Conservation (phyloP, 1,140 invertebrate species). For the Cepaea nemoralis region DNA sequence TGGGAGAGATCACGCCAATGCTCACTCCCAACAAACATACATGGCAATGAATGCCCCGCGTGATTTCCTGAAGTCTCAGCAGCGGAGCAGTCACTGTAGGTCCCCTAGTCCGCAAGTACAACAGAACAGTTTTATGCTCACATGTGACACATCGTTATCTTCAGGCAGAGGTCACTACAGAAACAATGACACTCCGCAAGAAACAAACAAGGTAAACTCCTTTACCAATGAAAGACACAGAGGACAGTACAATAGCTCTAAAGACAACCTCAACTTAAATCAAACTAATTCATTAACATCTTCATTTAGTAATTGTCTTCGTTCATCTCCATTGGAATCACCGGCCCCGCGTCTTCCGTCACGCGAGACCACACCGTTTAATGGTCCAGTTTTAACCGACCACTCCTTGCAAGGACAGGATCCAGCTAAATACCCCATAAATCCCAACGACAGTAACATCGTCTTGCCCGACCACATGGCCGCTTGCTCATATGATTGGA, state of each 20-base stretch:
- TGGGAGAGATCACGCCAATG: background rate
- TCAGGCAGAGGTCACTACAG: background rate
- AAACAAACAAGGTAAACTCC: background rate
- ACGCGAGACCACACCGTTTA: background rate
- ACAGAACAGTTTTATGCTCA: background rate
- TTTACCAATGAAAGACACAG: background rate
- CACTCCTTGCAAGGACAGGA: background rate
- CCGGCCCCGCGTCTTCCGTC: conserved; percentile 19
- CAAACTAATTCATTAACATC: background rate
- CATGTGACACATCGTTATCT: background rate
- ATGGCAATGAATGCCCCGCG: conserved; percentile 4
- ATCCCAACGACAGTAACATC: background rate
- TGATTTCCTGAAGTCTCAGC: background rate
- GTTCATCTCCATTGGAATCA: background rate
- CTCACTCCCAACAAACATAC: background rate
- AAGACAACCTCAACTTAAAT: background rate
- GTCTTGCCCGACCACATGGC: background rate
- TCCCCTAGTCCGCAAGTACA: background rate
- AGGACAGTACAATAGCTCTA: background rate
- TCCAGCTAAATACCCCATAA: background rate
- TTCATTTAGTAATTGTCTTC: background rate
- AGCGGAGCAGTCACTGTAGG: background rate
- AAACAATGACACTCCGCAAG: background rate
- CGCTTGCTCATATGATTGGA: conserved; percentile 37
- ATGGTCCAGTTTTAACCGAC: background rate